These are phyloP conservation scores for Pao palembangensis DNA, from an alignment of 2,113 vertebrate species.

Conservation along the genomic window DNA sequence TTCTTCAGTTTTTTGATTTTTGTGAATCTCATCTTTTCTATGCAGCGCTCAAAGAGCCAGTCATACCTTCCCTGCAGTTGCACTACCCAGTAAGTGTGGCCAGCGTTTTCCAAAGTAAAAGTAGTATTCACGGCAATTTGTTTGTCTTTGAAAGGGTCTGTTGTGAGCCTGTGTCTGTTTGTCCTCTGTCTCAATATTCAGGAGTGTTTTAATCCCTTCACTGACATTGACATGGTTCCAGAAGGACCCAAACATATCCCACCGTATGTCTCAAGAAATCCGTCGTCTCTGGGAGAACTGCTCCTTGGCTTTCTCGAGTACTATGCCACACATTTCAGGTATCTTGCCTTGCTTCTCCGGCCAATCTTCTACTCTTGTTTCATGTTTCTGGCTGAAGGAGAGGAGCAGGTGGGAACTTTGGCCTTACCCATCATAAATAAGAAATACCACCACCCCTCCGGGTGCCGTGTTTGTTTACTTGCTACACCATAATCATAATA, in stretches of 20 bases:
- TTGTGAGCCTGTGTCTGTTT: constrained; percentile 2
- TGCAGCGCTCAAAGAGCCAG: constrained; percentile 85
- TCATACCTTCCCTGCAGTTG: constrained; percentile 92
- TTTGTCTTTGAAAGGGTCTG: not conserved
- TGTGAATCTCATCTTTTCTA: constrained; percentile 27
- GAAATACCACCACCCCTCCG: constrained; percentile 42
- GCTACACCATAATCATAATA: not conserved
- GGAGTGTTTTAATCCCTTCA: constrained; percentile 84
- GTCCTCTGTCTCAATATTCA: constrained; percentile 56
- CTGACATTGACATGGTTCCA: constrained; percentile 87
- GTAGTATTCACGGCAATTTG: not conserved
- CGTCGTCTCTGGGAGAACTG: constrained; percentile 86
- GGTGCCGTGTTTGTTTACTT: constrained; percentile 32
- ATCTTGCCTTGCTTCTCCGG: constrained; percentile 38
- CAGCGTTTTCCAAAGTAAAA: not conserved
- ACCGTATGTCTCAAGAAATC: constrained; percentile 84
- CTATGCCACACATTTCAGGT: constrained; percentile 92
- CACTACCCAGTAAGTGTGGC: constrained; percentile 86
- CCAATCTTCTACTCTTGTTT: constrained; percentile 64
- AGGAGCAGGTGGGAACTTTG: constrained; percentile 74
- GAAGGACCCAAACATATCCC: constrained; percentile 79
- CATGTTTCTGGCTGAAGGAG: constrained; percentile 70
- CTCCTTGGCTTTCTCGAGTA: constrained; percentile 92
- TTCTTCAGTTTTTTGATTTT: not conserved
- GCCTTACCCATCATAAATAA: constrained; percentile 49